A percentile compares a stretch with the other conserved stretches of the same genome.
These are phyloP conservation scores for Mactromeris polynyma DNA, from an alignment of 2,888 invertebrate genomes.

Conservation along the genomic window DNA sequence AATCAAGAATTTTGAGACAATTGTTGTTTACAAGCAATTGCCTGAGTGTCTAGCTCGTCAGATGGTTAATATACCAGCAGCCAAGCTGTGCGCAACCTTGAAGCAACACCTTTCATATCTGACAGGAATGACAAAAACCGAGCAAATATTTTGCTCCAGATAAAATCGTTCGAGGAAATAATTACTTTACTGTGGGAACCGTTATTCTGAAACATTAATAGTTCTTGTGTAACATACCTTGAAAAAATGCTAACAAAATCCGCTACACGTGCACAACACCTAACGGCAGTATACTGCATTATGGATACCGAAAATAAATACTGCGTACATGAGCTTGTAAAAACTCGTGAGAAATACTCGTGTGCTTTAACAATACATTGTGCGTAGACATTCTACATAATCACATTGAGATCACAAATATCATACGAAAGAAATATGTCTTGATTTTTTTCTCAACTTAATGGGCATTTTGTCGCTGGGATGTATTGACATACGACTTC, in stretches of 20 bases:
- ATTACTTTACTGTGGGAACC: background rate
- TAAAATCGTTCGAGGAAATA: conserved; percentile 4
- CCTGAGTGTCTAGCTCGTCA: background rate
- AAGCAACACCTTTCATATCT: background rate
- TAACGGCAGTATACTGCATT: background rate
- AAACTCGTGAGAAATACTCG: background rate
- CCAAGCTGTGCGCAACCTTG: background rate
- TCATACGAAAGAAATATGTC: background rate
- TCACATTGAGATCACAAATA: background rate
- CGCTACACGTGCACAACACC: background rate
- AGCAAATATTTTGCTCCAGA: background rate
- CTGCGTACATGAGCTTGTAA: background rate
- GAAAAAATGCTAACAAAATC: background rate
- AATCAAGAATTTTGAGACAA: too few species aligned
- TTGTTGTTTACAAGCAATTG: too few species aligned
- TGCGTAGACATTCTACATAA: background rate
- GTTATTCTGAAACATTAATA: conserved; percentile 11
- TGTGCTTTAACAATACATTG: background rate
- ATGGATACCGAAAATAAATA: background rate
- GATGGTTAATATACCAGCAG: background rate
- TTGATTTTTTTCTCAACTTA: background rate
- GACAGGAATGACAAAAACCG: background rate
- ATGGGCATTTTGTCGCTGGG: background rate
- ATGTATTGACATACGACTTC: background rate
- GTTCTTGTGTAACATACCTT: background rate